Evolutionary conservation across 2,797 vertebrate species (phyloP).

Genomic region (Coregonus suidteri): DNA sequence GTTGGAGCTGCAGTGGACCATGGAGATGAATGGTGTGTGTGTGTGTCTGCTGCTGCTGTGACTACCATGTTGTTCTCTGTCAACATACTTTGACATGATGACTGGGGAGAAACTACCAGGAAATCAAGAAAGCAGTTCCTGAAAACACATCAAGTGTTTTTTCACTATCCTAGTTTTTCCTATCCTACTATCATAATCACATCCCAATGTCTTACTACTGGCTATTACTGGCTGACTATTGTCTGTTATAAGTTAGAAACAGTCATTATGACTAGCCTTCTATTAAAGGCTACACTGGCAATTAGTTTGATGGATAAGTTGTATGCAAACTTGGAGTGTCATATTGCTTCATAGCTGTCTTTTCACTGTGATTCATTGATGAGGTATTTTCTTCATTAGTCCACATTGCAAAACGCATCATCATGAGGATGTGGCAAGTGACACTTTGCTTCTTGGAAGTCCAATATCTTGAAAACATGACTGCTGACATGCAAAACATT

Average conservation of each 20-base stretch:
- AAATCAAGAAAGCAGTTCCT: constrained; percentile 10
- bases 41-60: constrained; percentile 20
- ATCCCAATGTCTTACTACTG: neutral
- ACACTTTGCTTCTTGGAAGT: too few species aligned
- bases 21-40: constrained; percentile 44
- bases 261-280: neutral
- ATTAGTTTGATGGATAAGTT: too few species aligned
- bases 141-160: neutral
- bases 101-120: constrained; percentile 40
- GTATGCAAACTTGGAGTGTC: neutral
- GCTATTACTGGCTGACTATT: too few species aligned
- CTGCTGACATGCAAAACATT: too few species aligned
- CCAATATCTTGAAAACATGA: too few species aligned
- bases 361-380: too few species aligned
- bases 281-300: neutral
- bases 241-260: too few species aligned
- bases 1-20: constrained; percentile 50
- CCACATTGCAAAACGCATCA: too few species aligned
- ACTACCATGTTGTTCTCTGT: constrained; percentile 58
- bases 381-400: too few species aligned
- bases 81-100: constrained; percentile 53
- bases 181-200: neutral
- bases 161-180: neutral
- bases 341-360: too few species aligned
- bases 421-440: too few species aligned